Percentiles rank a stretch among this genome's conserved stretches.
phyloP scores from a whole-genome alignment of 2,888 invertebrate genomes.

The Pollenia amentaria region DNA sequence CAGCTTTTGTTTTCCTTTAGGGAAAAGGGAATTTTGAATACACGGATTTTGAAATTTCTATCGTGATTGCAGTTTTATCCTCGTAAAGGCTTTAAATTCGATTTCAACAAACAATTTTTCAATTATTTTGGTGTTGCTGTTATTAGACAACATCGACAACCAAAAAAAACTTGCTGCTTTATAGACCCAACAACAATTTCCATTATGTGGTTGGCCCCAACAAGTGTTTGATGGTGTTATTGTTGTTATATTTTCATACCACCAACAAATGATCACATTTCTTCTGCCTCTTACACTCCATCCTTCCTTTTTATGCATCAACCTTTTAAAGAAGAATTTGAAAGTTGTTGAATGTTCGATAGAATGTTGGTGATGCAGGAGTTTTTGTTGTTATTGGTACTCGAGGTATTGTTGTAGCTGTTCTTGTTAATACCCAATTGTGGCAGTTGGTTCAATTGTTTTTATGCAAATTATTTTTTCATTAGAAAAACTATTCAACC shows the following conservation, averaged over 20 bases:
- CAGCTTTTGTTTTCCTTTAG: too few species aligned
- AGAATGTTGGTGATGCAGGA: constrained; percentile 12
- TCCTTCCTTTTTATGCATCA: neutral
- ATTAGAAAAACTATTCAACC: constrained; percentile 44
- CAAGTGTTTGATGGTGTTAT: neutral
- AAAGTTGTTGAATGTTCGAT: constrained; percentile 12
- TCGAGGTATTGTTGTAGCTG: neutral
- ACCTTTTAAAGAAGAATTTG: constrained; percentile 12
- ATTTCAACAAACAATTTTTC: too few species aligned
- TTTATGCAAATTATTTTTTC: constrained; percentile 64
- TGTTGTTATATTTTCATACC: too few species aligned
- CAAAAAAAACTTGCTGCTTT: neutral
- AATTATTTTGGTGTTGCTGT: neutral
- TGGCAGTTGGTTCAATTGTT: constrained; percentile 59
- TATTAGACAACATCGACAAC: neutral
- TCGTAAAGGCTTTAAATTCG: too few species aligned
- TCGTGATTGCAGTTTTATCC: too few species aligned
- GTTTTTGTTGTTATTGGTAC: neutral
- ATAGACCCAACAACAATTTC: constrained; percentile 24
- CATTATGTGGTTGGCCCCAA: constrained; percentile 34
- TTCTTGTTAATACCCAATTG: constrained; percentile 38
- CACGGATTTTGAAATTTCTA: too few species aligned
- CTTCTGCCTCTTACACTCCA: too few species aligned
- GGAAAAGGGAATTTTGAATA: too few species aligned
- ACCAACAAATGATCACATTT: too few species aligned